Conservation (phyloP, 2,113 vertebrate genomes). For the Urocitellus parryii region DNA sequence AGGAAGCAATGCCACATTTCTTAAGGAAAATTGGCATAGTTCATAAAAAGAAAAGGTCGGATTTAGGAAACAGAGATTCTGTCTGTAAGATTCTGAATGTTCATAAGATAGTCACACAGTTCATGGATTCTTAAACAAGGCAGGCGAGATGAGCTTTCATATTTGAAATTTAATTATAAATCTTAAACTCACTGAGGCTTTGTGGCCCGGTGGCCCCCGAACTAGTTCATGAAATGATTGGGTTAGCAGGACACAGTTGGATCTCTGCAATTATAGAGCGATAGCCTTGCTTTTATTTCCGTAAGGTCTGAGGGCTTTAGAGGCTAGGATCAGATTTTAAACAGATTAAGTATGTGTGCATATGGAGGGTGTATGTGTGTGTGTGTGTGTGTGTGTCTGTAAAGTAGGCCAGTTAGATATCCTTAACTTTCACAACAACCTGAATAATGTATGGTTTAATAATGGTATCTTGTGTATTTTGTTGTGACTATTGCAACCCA, state of each 20-base stretch:
- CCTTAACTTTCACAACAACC: background rate
- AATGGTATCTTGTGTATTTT: background rate
- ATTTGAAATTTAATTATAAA: conserved; percentile 61
- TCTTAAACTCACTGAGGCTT: conserved; percentile 34
- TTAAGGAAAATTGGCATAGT: background rate
- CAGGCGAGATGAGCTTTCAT: background rate
- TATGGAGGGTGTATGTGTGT: background rate
- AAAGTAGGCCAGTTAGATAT: background rate
- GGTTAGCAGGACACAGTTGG: conserved; percentile 51
- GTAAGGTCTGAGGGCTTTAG: conserved; percentile 2
- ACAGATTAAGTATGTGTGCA: background rate
- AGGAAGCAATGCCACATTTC: background rate
- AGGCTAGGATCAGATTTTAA: conserved; percentile 61
- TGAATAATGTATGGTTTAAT: background rate
- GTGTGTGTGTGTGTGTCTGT: background rate
- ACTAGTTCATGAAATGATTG: conserved; percentile 56
- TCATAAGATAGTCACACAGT: background rate
- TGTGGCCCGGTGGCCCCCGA: background rate
- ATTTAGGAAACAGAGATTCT: background rate
- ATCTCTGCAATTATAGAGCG: conserved; percentile 57
- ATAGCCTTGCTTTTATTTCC: conserved; percentile 65
- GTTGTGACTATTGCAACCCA: background rate
- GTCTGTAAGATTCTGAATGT: background rate
- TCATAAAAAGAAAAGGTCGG: background rate
- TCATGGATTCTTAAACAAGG: background rate